phyloP scores from a whole-genome alignment of 37 sponge, comb jelly and placozoan genomes.

The Halichondria panicea region DNA sequence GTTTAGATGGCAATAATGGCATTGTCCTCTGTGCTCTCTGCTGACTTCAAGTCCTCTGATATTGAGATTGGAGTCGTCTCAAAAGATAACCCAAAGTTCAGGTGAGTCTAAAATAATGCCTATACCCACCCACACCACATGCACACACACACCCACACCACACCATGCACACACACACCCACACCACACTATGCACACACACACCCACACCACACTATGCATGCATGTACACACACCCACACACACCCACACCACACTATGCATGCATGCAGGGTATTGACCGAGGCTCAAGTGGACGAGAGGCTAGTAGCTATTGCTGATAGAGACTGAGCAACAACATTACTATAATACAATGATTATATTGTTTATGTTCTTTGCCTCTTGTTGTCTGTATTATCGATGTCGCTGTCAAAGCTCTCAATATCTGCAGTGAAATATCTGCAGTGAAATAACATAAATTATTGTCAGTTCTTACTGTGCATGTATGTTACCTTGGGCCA shows the following conservation, averaged over 20 bases:
- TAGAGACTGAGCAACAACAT: constrained; percentile 72
- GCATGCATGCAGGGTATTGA: constrained; percentile 58
- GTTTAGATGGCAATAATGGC: constrained; percentile 83
- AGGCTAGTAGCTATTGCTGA: constrained; percentile 90
- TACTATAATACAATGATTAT: too few species aligned
- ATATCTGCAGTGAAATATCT: too few species aligned
- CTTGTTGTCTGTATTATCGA: too few species aligned
- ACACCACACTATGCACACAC: not conserved
- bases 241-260: not conserved
- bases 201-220: not conserved
- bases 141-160: not conserved
- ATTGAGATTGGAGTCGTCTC: constrained; percentile 96
- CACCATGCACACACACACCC: not conserved
- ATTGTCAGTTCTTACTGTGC: too few species aligned
- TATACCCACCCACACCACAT: not conserved
- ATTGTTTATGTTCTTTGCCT: too few species aligned
- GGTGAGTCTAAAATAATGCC: constrained; percentile 33
- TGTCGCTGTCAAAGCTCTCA: too few species aligned
- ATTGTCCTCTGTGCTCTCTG: constrained; percentile 80
- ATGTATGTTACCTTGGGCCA: too few species aligned
- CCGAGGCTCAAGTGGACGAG: constrained; percentile 78
- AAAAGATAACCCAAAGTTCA: constrained; percentile 75
- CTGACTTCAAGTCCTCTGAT: constrained; percentile 94
- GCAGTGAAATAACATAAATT: too few species aligned
- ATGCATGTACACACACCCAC: too few species aligned